These are phyloP conservation scores for Acanthopleura granulata DNA, from an alignment of 2,888 invertebrate species.

Conservation along the genomic window DNA sequence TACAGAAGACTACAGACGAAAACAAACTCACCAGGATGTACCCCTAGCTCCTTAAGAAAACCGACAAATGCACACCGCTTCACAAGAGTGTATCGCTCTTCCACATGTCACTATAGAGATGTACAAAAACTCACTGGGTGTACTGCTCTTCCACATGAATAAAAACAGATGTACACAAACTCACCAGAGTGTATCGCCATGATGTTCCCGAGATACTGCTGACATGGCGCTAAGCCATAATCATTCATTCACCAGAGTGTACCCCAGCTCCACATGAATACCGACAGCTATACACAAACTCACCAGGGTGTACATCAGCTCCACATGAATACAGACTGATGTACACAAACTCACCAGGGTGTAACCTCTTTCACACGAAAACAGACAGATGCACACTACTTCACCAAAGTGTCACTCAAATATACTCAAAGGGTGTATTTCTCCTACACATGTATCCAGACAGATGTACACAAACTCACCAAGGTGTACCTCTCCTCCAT, in stretches of 20 bases:
- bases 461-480: slow-evolving; percentile 22
- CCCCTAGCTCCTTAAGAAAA: slow-evolving; percentile 80
- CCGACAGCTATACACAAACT: slow-evolving; percentile 61
- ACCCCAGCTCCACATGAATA: too few species aligned
- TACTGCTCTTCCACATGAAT: not conserved
- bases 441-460: not conserved
- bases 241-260: too few species aligned
- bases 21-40: slow-evolving; percentile 81
- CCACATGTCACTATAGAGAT: slow-evolving; percentile 81
- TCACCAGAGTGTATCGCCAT: slow-evolving; percentile 12
- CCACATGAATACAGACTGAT: slow-evolving; percentile 81
- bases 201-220: too few species aligned
- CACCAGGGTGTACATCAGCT: slow-evolving; percentile 83
- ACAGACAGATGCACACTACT: slow-evolving; percentile 52
- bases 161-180: slow-evolving; percentile 19
- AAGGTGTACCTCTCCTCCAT: not conserved
- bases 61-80: slow-evolving; percentile 74
- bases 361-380: slow-evolving; percentile 82
- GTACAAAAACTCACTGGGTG: slow-evolving; percentile 73
- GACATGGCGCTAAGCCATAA: too few species aligned
- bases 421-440: not conserved
- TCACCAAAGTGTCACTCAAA: slow-evolving; percentile 45
- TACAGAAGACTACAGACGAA: not conserved
- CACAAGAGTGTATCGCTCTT: slow-evolving; percentile 83
- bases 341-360: slow-evolving; percentile 78